Conservation (phyloP, 2,113 vertebrate species). For the Pandion haliaetus region DNA sequence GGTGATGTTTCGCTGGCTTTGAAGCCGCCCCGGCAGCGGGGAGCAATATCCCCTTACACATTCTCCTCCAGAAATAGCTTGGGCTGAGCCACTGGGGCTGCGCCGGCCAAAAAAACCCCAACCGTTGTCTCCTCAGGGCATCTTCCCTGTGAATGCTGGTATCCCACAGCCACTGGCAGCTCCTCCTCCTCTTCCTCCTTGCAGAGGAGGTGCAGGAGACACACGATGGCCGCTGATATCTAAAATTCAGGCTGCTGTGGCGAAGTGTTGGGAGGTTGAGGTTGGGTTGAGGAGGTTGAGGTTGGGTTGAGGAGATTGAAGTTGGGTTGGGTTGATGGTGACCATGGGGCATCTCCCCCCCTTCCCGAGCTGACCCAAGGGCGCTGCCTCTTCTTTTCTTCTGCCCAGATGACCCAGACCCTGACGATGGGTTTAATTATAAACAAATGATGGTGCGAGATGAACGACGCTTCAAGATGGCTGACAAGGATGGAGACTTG, state of each 20-base stretch:
- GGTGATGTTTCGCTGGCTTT: not conserved
- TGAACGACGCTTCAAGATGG: constrained; percentile 87
- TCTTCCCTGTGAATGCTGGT: not conserved
- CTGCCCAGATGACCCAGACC: constrained; percentile 83
- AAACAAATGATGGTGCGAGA: constrained; percentile 89
- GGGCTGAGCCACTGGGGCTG: not conserved
- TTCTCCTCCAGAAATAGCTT: constrained; percentile 26
- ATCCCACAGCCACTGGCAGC: not conserved
- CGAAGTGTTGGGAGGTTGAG: fast-evolving
- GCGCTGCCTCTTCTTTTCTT: not conserved
- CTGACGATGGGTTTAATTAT: constrained; percentile 89
- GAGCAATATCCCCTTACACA: not conserved
- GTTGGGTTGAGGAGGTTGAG: not conserved
- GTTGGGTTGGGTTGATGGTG: not conserved
- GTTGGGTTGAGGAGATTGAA: not conserved
- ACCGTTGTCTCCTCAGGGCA: not conserved
- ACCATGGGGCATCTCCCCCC: fast-evolving
- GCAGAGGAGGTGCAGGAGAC: not conserved
- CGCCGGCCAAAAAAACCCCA: not conserved
- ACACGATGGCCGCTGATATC: fast-evolving
- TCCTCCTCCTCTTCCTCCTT: not conserved
- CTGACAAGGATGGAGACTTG: constrained; percentile 83
- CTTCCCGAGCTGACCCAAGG: fast-evolving
- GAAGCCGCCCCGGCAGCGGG: not conserved
- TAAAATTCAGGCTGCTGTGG: fast-evolving